Evolutionary conservation across 2,797 vertebrate species (phyloP).

Genomic region (Cyclopterus lumpus): DNA sequence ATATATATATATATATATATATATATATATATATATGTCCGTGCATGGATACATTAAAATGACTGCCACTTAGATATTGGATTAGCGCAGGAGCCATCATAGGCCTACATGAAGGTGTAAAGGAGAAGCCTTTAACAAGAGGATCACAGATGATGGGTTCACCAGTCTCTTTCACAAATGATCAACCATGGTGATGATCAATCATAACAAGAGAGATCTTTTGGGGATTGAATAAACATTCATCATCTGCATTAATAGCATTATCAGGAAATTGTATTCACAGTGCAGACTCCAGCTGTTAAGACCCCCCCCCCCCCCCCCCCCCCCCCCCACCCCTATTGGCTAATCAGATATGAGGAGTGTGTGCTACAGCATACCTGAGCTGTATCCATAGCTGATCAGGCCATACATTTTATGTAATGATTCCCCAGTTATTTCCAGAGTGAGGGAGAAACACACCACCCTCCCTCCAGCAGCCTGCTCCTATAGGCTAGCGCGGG

Average conservation of each 20-base stretch:
- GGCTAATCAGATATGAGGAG: slow-evolving; percentile 38
- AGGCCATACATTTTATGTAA: slow-evolving; percentile 66
- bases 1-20: too few relatives aligned
- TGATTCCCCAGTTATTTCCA: slow-evolving; percentile 53
- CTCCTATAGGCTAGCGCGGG: slow-evolving; percentile 67
- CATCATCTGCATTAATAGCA: slow-evolving; percentile 14
- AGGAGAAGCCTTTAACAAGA: slow-evolving; percentile 69
- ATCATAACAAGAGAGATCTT: not conserved
- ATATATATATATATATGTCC: too few relatives aligned
- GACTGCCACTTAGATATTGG: slow-evolving; percentile 17
- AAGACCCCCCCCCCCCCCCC: too few relatives aligned
- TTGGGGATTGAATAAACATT: not conserved
- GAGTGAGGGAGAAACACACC: slow-evolving; percentile 57
- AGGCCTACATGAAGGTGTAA: slow-evolving; percentile 65
- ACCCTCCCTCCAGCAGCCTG: slow-evolving; percentile 56
- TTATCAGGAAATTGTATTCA: not conserved
- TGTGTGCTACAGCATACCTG: slow-evolving; percentile 36
- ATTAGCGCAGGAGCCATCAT: slow-evolving; percentile 40
- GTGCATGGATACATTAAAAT: slow-evolving; percentile 36
- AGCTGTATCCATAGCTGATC: slow-evolving; percentile 38
- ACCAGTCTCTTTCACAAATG: slow-evolving; percentile 26
- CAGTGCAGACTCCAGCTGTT: slow-evolving; percentile 25
- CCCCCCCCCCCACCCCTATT: too few relatives aligned
- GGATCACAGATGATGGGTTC: slow-evolving; percentile 46
- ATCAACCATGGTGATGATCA: slow-evolving; percentile 23